A percentile compares a stretch with the other conserved stretches of the same genome.
Evolutionary conservation across 1,140 invertebrate species (phyloP).

Genomic region (Ganaspis sp.): DNA sequence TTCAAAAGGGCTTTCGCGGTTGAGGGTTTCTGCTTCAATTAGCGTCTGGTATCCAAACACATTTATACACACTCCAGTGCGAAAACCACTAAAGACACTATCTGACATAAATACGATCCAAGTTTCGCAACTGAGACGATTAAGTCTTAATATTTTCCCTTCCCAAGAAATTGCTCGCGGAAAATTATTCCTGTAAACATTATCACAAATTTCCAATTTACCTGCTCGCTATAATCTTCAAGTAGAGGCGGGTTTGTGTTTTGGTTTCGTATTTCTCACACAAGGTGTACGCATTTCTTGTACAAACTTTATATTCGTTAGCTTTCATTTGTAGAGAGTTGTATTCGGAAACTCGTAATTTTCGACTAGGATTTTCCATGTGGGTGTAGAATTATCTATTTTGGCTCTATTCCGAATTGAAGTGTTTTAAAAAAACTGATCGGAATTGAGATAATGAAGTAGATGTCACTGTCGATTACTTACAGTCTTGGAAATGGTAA

Average conservation of each 20-base stretch:
- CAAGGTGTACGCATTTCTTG: too few relatives aligned
- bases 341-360: too few relatives aligned
- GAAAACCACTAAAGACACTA: conserved; percentile 16
- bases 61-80: conserved; percentile 20
- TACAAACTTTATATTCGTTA: too few relatives aligned
- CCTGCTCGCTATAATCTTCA: background rate
- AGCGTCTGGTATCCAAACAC: conserved; percentile 22
- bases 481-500: too few relatives aligned
- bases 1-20: conserved; percentile 25
- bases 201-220: background rate
- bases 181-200: conserved; percentile 7
- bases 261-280: too few relatives aligned
- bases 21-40: conserved; percentile 25
- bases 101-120: conserved; percentile 5
- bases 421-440: too few relatives aligned
- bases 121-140: conserved; percentile 21
- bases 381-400: too few relatives aligned
- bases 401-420: too few relatives aligned
- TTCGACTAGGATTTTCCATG: too few relatives aligned
- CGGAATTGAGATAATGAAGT: too few relatives aligned
- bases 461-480: too few relatives aligned
- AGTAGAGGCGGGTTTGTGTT: background rate
- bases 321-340: too few relatives aligned
- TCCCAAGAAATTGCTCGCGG: background rate
- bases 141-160: background rate